Evolutionary conservation across 2,113 vertebrate species (phyloP).

Genomic region (Melozone crissalis): DNA sequence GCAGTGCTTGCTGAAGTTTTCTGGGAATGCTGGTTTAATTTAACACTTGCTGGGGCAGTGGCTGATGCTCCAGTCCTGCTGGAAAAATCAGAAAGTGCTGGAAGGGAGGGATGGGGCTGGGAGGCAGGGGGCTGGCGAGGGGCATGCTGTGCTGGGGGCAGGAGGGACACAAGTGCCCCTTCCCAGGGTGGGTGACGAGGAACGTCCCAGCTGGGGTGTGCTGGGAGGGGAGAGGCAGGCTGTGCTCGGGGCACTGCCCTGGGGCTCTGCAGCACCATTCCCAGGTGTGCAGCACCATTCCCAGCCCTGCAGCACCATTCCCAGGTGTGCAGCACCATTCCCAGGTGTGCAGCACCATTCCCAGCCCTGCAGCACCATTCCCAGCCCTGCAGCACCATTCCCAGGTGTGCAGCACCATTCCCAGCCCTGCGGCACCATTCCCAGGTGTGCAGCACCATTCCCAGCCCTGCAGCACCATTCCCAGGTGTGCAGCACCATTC

Average conservation of each 20-base stretch:
- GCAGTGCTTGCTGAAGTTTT: not conserved
- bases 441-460: too few species aligned
- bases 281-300: not conserved
- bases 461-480: not conserved
- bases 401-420: too few species aligned
- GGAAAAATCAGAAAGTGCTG: not conserved
- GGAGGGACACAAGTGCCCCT: not conserved
- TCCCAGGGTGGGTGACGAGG: not conserved
- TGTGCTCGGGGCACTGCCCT: not conserved
- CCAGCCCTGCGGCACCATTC: too few species aligned
- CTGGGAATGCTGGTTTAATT: not conserved
- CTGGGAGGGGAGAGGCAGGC: not conserved
- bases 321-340: too few species aligned
- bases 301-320: too few species aligned
- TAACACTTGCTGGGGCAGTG: not conserved
- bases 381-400: not conserved
- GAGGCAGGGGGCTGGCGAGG: not conserved
- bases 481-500: too few species aligned
- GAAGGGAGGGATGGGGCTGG: not conserved
- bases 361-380: accelerated
- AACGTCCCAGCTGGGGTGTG: not conserved
- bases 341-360: too few species aligned
- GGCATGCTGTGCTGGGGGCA: not conserved
- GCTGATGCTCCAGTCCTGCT: not conserved
- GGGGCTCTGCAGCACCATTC: not conserved